Evolutionary conservation across 2,113 vertebrate species (phyloP).

Genomic region (Vidua macroura): DNA sequence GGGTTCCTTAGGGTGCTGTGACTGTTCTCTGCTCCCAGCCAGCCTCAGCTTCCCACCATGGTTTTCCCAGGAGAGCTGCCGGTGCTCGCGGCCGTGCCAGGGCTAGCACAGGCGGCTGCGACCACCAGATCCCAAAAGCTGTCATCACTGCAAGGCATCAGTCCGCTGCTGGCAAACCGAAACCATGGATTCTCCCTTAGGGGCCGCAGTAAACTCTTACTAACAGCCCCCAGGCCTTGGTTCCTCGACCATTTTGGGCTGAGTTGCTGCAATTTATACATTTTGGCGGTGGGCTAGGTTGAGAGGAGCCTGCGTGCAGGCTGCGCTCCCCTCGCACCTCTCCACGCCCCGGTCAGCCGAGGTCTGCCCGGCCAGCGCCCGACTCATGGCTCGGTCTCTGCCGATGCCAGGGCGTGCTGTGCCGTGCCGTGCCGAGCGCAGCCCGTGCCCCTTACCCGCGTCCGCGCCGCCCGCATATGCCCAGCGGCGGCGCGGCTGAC

Average conservation of each 20-base stretch:
- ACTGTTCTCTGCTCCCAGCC: accelerated
- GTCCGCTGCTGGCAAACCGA: accelerated
- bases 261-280: not conserved
- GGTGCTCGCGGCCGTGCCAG: accelerated
- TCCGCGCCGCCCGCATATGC: not conserved
- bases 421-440: not conserved
- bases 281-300: not conserved
- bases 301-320: not conserved
- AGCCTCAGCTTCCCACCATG: accelerated
- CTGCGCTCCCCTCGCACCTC: not conserved
- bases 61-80: not conserved
- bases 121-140: not conserved
- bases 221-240: not conserved
- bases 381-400: no score
- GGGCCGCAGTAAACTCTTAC: not conserved
- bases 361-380: not conserved
- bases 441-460: not conserved
- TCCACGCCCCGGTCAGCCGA: not conserved
- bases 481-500: not conserved
- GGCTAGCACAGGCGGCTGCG: not conserved
- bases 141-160: accelerated
- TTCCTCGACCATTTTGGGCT: not conserved
- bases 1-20: accelerated
- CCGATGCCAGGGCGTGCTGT: not conserved
- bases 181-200: accelerated